Conservation (phyloP, 2,888 invertebrate genomes). For the Pristionchus arcanus region DNA sequence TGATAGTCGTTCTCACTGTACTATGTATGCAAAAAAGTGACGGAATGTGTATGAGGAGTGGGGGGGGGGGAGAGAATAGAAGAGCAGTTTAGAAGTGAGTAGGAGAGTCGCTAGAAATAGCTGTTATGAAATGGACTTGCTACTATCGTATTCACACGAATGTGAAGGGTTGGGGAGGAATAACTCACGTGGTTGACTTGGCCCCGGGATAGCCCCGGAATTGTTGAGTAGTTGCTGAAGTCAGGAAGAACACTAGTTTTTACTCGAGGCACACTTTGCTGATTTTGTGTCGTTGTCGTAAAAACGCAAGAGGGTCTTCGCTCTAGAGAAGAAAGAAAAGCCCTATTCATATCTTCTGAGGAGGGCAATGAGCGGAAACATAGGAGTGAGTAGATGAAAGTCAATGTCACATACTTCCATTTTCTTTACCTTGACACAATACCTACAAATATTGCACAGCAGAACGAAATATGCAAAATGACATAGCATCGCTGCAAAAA, state of each 20-base stretch:
- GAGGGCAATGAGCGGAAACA: not conserved
- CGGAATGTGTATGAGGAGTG: conserved; percentile 15
- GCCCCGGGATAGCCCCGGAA: not conserved
- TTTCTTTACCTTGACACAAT: not conserved
- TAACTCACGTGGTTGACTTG: conserved; percentile 12
- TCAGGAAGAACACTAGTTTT: too few species aligned
- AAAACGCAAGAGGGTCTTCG: not conserved
- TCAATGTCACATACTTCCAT: not conserved
- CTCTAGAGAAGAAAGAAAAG: not conserved
- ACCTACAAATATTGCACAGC: too few species aligned
- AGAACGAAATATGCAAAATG: too few species aligned
- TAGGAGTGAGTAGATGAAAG: not conserved
- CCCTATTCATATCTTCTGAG: not conserved
- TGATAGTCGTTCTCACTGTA: conserved; percentile 30
- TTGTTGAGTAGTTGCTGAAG: not conserved
- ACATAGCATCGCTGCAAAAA: too few species aligned
- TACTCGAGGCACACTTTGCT: not conserved
- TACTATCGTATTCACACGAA: conserved; percentile 45
- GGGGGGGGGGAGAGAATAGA: not conserved
- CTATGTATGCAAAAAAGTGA: not conserved
- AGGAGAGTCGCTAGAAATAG: conserved; percentile 7
- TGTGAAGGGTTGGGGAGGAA: not conserved
- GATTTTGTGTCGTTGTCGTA: not conserved
- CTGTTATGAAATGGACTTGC: conserved; percentile 42
- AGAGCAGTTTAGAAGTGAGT: not conserved